Percentiles rank a stretch among this genome's conserved stretches.
Evolutionary conservation across 2,888 invertebrate species (phyloP).

Genomic region (Drosophila quinaria): DNA sequence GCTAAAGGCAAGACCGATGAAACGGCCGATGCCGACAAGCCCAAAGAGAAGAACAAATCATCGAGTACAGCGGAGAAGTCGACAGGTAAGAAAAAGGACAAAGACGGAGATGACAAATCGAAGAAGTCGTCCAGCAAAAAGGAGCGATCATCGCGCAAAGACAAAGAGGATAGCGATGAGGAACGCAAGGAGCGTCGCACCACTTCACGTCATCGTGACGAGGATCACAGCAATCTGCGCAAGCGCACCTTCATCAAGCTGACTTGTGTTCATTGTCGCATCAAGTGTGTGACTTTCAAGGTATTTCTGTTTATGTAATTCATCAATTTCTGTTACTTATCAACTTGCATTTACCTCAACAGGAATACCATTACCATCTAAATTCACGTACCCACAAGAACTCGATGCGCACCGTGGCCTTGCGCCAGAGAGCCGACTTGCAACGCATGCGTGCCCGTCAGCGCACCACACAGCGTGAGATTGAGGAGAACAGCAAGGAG

Average conservation of each 20-base stretch:
- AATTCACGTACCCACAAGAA: conserved; percentile 90
- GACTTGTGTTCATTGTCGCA: conserved; percentile 91
- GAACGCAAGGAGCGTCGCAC: conserved; percentile 71
- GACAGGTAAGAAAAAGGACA: conserved; percentile 85
- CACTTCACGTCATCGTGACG: conserved; percentile 74
- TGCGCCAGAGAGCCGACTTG: conserved; percentile 91
- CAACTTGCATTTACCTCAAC: conserved; percentile 12
- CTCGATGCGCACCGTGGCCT: conserved; percentile 91
- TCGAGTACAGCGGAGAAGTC: conserved; percentile 65
- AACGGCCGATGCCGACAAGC: conserved; percentile 79
- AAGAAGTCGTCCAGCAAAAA: conserved; percentile 74
- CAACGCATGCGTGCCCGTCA: conserved; percentile 92
- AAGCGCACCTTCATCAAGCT: conserved; percentile 88
- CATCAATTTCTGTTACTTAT: background rate
- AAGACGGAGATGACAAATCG: conserved; percentile 67
- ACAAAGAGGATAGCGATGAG: conserved; percentile 84
- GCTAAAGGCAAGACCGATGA: conserved; percentile 84
- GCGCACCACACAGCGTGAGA: conserved; percentile 91
- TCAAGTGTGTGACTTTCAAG: conserved; percentile 91
- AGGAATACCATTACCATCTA: conserved; percentile 92
- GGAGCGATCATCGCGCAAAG: conserved; percentile 72
- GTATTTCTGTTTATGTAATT: conserved; percentile 78
- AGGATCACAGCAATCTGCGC: conserved; percentile 69
- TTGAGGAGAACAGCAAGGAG: conserved; percentile 90
- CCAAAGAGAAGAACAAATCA: conserved; percentile 72